A percentile compares a stretch with the other conserved stretches of the same genome.
These are phyloP conservation scores for Margarornis squamiger DNA, from an alignment of 2,797 vertebrate genomes.

Conservation along the genomic window DNA sequence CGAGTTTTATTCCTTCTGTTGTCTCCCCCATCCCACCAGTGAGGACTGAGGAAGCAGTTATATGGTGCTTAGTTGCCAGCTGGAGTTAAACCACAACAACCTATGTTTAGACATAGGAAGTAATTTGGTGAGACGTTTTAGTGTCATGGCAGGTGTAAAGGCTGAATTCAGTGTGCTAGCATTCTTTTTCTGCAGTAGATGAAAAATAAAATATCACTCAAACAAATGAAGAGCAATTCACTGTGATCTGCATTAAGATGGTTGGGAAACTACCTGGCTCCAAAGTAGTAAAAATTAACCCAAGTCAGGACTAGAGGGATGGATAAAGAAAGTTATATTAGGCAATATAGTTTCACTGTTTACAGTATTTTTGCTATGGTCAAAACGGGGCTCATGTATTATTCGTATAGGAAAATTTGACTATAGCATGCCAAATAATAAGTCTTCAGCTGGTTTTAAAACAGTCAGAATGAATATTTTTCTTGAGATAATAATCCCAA, in stretches of 20 bases:
- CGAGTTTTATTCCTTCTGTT: neutral
- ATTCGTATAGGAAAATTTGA: neutral
- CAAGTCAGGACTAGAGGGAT: neutral
- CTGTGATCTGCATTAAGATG: neutral
- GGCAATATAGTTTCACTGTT: accelerated
- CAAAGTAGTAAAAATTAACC: neutral
- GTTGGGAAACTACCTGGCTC: neutral
- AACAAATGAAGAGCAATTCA: neutral
- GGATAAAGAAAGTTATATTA: neutral
- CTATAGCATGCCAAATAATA: neutral
- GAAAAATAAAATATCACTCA: neutral
- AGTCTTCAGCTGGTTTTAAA: neutral
- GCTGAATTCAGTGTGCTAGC: neutral
- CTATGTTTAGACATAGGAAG: neutral
- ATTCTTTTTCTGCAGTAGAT: neutral
- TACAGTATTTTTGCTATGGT: neutral
- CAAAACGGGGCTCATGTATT: neutral
- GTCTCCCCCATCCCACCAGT: neutral
- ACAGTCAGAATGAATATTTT: neutral
- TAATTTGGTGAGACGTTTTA: neutral
- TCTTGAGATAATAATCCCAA: neutral
- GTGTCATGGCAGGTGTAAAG: neutral
- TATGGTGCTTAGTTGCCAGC: neutral
- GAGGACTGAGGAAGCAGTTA: accelerated
- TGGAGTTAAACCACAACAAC: neutral